These are phyloP conservation scores for Diuraphis noxia DNA, from an alignment of 1,140 invertebrate genomes.

Conservation along the genomic window DNA sequence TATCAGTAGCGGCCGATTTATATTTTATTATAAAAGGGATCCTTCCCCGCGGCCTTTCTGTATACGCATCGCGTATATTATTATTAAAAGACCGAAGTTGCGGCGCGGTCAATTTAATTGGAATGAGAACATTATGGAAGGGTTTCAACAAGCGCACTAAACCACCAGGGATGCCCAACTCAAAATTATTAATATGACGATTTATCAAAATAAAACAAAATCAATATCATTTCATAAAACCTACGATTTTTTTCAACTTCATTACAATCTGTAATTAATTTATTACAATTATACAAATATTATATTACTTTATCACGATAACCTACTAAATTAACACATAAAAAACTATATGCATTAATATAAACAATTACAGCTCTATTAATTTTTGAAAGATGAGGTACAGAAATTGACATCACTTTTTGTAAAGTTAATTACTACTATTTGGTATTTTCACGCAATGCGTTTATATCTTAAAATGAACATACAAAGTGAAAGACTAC, in stretches of 20 bases:
- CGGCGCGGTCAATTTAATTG: neutral
- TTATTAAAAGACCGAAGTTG: neutral
- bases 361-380: neutral
- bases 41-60: neutral
- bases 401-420: neutral
- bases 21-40: slow-evolving; percentile 12
- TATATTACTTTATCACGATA: neutral
- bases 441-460: neutral
- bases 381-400: neutral
- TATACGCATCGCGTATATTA: neutral
- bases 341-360: neutral
- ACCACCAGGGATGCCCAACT: neutral
- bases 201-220: neutral
- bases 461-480: neutral
- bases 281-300: neutral
- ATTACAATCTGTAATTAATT: no score
- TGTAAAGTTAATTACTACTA: neutral
- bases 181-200: neutral
- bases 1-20: slow-evolving; percentile 4
- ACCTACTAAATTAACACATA: neutral
- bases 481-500: neutral
- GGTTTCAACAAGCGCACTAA: neutral
- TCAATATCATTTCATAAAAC: neutral
- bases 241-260: neutral
- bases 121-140: neutral